Evolutionary conservation across 2,113 vertebrate genomes (phyloP).

Genomic region (Suricata suricatta): DNA sequence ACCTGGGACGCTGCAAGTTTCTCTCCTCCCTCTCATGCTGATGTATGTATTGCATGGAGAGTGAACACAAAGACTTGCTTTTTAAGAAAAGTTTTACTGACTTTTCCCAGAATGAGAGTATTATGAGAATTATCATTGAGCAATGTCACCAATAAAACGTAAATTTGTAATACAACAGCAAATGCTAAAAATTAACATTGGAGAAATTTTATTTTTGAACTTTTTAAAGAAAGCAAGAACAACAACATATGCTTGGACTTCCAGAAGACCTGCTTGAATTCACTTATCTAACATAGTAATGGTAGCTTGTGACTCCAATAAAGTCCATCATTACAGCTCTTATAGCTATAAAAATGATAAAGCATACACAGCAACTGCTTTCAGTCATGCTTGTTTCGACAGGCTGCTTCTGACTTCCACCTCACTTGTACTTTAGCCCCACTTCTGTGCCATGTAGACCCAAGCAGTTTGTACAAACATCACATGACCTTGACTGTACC

Average conservation of each 20-base stretch:
- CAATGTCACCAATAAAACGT: background rate
- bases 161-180: background rate
- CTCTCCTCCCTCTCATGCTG: background rate
- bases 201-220: background rate
- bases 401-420: slow-evolving; percentile 3
- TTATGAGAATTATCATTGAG: background rate
- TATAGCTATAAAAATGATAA: background rate
- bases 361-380: background rate
- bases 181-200: background rate
- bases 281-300: background rate
- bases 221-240: background rate
- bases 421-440: slow-evolving; percentile 43
- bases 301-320: background rate
- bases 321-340: background rate
- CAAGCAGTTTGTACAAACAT: slow-evolving; percentile 42
- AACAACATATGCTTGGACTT: background rate
- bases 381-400: slow-evolving; percentile 42
- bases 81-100: background rate
- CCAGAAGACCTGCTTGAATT: background rate
- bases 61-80: background rate
- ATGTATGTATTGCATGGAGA: background rate
- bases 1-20: background rate
- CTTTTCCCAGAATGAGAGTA: background rate
- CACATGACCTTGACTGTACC: slow-evolving; percentile 31
- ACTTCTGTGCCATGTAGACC: background rate